phyloP scores from a whole-genome alignment of 2,113 vertebrate species.

The Chauna torquata region DNA sequence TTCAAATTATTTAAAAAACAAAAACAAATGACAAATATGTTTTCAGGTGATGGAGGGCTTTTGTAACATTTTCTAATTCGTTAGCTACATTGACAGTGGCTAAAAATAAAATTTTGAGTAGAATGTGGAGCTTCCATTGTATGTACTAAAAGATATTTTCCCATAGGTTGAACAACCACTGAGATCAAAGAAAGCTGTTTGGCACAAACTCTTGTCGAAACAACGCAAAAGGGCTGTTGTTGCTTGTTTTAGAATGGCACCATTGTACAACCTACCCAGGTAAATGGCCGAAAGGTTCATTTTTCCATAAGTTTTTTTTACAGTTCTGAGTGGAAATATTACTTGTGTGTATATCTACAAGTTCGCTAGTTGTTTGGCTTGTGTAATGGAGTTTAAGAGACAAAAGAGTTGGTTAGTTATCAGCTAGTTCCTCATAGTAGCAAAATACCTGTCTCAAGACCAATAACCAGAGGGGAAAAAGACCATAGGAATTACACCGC shows the following conservation, averaged over 20 bases:
- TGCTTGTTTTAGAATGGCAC: conserved; percentile 98
- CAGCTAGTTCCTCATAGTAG: not conserved
- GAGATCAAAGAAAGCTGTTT: conserved; percentile 97
- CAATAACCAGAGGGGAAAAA: not conserved
- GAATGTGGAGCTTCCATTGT: not conserved
- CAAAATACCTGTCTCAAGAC: not conserved
- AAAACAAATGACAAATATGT: not conserved
- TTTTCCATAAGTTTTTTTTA: not conserved
- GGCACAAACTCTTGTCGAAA: conserved; percentile 97
- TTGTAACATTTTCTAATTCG: not conserved
- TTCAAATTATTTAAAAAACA: not conserved
- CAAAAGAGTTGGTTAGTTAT: not conserved
- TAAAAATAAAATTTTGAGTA: not conserved
- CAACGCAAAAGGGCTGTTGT: conserved; percentile 97
- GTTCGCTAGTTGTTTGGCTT: not conserved
- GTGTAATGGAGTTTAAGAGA: not conserved
- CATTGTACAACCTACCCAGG: conserved; percentile 96
- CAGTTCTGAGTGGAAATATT: not conserved
- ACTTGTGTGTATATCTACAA: not conserved
- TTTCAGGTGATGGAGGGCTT: not conserved
- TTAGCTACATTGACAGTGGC: not conserved
- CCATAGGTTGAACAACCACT: conserved; percentile 95
- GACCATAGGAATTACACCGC: not conserved
- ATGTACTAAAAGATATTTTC: not conserved
- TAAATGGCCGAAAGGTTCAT: conserved; percentile 55